Evolutionary conservation across 2,797 vertebrate genomes (phyloP), one percentile per base, ranked within the genome.

Genomic region (Picus viridis): DNA sequence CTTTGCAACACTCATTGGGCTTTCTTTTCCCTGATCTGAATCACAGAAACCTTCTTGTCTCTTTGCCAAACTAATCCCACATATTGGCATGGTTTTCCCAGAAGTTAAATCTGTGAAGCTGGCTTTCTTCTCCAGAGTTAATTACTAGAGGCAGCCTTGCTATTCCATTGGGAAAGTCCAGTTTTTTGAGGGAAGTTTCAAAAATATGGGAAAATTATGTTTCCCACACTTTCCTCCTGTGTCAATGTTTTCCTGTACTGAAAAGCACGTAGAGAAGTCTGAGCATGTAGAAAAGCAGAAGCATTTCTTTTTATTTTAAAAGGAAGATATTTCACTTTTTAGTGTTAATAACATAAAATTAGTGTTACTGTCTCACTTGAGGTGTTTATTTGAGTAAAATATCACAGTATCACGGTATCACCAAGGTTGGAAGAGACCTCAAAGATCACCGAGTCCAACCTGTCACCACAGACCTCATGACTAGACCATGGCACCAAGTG

Each of bases 131-230:
- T 74, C 68, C 56, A n/a, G 12, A 86, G 74, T 83, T 96, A 95
- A 94, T 95, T 94, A 72, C 59, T 85, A 72, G 45, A 90, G 84
- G 57, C 90, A 91, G 72, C 20, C 57, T 86, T 73, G 82, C 61
- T 90, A 80, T 94, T 90, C 93, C 83, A 67, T 11, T 93, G 93
- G 88, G 95, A 93, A 95, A 89, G 49, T 69, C 63, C n/a, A 59
- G 5, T 53, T 94, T 94, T 72, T 82, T 54, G 32, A 78, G 64
- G 29, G 51, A 89, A 88, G 34, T 61, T 92, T 86, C 47, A 75
- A 90, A 94, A 80, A 86, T 73, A 91, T 72, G 83, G 83, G 86
- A 93, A 94, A 93, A 83, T 68, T 53, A 24, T 59, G 16, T 79
- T 93, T 94, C 94, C 88, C 83, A 90, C 75, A 90, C 26, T 91